Evolutionary conservation across 2,888 invertebrate genomes (phyloP), one percentile per base, ranked within the genome.

Genomic region (Spisula subtruncata): DNA sequence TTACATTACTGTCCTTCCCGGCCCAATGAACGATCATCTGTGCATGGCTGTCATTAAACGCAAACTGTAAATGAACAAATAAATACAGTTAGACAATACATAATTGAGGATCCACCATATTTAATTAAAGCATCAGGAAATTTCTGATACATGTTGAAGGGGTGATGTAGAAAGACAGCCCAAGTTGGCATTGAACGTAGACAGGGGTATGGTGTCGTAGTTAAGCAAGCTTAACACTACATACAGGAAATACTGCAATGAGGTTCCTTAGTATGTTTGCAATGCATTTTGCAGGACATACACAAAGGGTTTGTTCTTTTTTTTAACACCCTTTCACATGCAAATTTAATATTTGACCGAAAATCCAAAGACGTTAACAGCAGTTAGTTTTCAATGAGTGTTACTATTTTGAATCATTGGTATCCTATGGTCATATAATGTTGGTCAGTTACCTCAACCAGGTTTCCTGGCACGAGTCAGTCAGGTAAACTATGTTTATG

Each of bases 21-120:
- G 98, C 98, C 99, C 99, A 99, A 97, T 98, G 98, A 16, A 99
- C 98, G 97, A 99, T 98, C 95, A 99, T 97, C 96, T 98, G 98
- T 95, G 98, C 98, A 96, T 99, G 99, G 92, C 98, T 98, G 97
- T 99, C 98, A 97, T 98, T 98, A 35, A 99, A 97, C 89, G 97
- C 97, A 92, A 98, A 97, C 98, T 98, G 97, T 54, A 97, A 97
- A 35, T 75, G 32, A 18, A 75, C 29, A 16, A 32, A 25, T 95
- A 81, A 93, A 91, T 86, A 87, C 32, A 35, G 51, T 25, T 35
- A 51, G 10, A 25, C 29, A 79, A 79, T 79, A 32, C 10, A 18
- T 25, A 20, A n/a, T 20, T 60, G n/a, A 60, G 2, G n/a, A 6
- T 56, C n/a, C n/a, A n/a, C n/a, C 12, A 60, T 8, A 60, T n/a